These are phyloP conservation scores for Drosophila willistoni DNA, from an alignment of 1,140 invertebrate species.

Conservation along the genomic window DNA sequence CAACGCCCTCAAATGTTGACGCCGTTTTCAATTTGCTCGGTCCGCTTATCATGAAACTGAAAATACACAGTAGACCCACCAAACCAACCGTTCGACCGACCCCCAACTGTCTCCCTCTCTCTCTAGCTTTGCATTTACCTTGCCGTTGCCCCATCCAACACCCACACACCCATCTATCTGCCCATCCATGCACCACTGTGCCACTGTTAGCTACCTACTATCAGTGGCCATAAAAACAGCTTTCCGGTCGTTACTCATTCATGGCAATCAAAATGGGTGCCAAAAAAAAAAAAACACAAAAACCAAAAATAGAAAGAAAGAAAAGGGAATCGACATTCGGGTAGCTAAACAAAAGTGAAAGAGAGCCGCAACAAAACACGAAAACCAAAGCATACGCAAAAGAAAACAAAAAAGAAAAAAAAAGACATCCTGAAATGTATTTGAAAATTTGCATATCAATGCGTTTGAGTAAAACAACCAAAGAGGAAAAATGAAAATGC, in stretches of 20 bases:
- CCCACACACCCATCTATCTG: background rate
- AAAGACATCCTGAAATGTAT: conserved; percentile 51
- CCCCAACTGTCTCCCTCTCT: background rate
- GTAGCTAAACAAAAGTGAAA: conserved; percentile 21
- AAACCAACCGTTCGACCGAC: background rate
- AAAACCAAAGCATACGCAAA: conserved; percentile 27
- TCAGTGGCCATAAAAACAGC: conserved; percentile 80
- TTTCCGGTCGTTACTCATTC: conserved; percentile 81
- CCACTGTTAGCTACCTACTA: conserved; percentile 47
- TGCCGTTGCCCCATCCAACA: background rate
- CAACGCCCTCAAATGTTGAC: conserved; percentile 70
- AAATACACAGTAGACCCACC: background rate
- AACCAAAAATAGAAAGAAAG: conserved; percentile 66
- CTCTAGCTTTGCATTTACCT: background rate
- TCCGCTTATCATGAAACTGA: conserved; percentile 59
- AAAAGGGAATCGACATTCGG: conserved; percentile 59
- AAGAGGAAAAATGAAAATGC: conserved; percentile 15
- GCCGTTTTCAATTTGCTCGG: conserved; percentile 76
- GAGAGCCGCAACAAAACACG: conserved; percentile 35
- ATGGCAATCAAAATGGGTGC: conserved; percentile 79
- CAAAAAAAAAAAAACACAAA: conserved; percentile 70
- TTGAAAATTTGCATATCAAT: conserved; percentile 81
- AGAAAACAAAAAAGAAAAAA: conserved; percentile 21
- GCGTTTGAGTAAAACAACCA: conserved; percentile 29
- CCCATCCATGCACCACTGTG: conserved; percentile 22